These are phyloP conservation scores for Pissodes strobi DNA, from an alignment of 1,140 invertebrate genomes.

Conservation along the genomic window DNA sequence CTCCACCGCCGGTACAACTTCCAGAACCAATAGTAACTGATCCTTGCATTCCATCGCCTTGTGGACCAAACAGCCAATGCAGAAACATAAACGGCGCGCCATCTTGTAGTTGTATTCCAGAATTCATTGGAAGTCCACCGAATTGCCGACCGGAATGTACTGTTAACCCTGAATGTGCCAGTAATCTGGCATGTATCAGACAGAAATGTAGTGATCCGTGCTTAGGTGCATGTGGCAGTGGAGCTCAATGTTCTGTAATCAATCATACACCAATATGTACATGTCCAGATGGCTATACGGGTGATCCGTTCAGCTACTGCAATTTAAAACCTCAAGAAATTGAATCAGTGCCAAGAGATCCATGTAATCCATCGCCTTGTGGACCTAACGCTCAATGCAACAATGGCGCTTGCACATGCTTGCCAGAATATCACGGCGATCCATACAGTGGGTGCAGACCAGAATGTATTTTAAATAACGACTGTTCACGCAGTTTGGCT, in stretches of 20 bases:
- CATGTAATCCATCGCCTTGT: slow-evolving; percentile 66
- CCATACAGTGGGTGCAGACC: slow-evolving; percentile 69
- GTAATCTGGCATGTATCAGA: slow-evolving; percentile 68
- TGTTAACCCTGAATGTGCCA: slow-evolving; percentile 72
- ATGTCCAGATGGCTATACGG: slow-evolving; percentile 68
- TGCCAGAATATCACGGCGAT: slow-evolving; percentile 66
- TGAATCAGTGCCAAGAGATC: slow-evolving; percentile 51
- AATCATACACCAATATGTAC: too few relatives aligned
- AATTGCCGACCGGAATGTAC: slow-evolving; percentile 71
- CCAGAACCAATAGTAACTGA: slow-evolving; percentile 54
- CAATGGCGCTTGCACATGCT: slow-evolving; percentile 66
- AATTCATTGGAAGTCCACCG: slow-evolving; percentile 72
- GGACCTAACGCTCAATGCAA: slow-evolving; percentile 68
- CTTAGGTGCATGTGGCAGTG: slow-evolving; percentile 71
- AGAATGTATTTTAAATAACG: slow-evolving; percentile 71
- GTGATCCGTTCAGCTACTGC: too few relatives aligned
- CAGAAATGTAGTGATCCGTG: slow-evolving; percentile 75
- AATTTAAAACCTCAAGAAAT: slow-evolving; percentile 59
- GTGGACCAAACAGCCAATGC: too few relatives aligned
- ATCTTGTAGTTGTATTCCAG: slow-evolving; percentile 69
- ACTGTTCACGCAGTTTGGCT: slow-evolving; percentile 68
- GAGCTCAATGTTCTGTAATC: too few relatives aligned
- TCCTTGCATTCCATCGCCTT: slow-evolving; percentile 78
- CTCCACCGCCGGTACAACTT: slow-evolving; percentile 57
- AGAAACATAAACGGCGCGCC: slow-evolving; percentile 65